phyloP scores from a whole-genome alignment of 1,140 invertebrate species.

The Atta cephalotes region DNA sequence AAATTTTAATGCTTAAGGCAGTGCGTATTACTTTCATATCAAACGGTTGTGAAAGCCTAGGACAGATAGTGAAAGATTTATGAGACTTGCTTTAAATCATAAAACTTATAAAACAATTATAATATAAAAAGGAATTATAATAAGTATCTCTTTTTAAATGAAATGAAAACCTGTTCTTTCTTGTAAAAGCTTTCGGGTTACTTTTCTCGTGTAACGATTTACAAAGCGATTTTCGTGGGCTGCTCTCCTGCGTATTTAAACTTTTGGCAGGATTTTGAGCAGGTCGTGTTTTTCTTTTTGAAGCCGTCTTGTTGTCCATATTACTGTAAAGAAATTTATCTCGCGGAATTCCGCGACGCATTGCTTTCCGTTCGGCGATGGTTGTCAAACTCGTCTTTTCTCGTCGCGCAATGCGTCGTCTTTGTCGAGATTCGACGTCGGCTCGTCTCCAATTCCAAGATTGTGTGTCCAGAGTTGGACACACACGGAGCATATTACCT shows the following conservation, averaged over 20 bases:
- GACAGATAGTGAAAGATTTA: not conserved
- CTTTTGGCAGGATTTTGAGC: not conserved
- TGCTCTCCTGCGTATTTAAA: not conserved
- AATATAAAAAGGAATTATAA: not conserved
- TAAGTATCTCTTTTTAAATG: not conserved
- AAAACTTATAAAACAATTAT: too few relatives aligned
- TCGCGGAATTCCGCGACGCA: constrained; percentile 8
- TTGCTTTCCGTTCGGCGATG: not conserved
- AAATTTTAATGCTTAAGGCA: not conserved
- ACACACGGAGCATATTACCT: constrained; percentile 76
- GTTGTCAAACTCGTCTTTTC: not conserved
- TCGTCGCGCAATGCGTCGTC: constrained; percentile 43
- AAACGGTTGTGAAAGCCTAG: not conserved
- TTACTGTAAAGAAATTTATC: not conserved
- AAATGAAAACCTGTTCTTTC: constrained; percentile 3
- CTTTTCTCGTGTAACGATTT: not conserved
- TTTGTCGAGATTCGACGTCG: constrained; percentile 51
- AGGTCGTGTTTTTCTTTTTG: not conserved
- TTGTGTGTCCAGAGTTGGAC: constrained; percentile 60
- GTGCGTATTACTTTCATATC: not conserved
- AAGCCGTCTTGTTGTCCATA: not conserved
- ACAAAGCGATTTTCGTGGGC: not conserved
- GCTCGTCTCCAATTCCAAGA: constrained; percentile 31
- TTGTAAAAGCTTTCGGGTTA: not conserved
- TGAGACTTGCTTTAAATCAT: not conserved